Conservation (phyloP, 2,888 invertebrate species). For the Hirtodrosophila trivittata region DNA sequence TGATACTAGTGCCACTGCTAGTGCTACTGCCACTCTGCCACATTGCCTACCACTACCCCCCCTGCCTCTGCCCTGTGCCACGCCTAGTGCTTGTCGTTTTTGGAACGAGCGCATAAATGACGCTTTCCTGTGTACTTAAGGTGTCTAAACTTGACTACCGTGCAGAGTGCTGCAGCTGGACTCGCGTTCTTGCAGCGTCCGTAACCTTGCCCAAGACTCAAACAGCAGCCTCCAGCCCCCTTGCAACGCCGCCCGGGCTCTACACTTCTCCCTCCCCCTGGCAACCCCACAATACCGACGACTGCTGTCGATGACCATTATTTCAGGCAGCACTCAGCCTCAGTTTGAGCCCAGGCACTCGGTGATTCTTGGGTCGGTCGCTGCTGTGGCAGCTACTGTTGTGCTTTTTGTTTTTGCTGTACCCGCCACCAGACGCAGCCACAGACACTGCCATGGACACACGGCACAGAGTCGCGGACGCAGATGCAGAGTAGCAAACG, state of each 20-base stretch:
- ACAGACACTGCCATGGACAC: constrained; percentile 31
- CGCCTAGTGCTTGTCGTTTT: constrained; percentile 71
- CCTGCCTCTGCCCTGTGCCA: constrained; percentile 36
- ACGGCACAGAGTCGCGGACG: constrained; percentile 9
- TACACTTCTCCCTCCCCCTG: not conserved
- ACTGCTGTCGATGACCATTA: constrained; percentile 72
- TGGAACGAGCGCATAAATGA: constrained; percentile 73
- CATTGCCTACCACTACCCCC: not conserved
- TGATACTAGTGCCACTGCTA: not conserved
- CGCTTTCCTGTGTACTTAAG: constrained; percentile 80
- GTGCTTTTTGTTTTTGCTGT: constrained; percentile 77
- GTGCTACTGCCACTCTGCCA: not conserved
- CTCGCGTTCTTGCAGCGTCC: constrained; percentile 46
- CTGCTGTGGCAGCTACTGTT: constrained; percentile 41
- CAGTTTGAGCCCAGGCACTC: constrained; percentile 10
- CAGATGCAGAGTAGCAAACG: constrained; percentile 12
- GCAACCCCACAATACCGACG: constrained; percentile 6
- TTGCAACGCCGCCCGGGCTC: not conserved
- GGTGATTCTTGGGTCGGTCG: constrained; percentile 9
- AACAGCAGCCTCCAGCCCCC: constrained; percentile 17
- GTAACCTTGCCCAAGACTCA: constrained; percentile 72
- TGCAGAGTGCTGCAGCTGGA: constrained; percentile 32
- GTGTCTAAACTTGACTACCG: constrained; percentile 80
- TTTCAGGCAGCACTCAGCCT: constrained; percentile 59
- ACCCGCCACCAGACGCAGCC: constrained; percentile 38